These are phyloP conservation scores for Cuniculus paca DNA, from an alignment of 2,797 vertebrate species.

Conservation along the genomic window DNA sequence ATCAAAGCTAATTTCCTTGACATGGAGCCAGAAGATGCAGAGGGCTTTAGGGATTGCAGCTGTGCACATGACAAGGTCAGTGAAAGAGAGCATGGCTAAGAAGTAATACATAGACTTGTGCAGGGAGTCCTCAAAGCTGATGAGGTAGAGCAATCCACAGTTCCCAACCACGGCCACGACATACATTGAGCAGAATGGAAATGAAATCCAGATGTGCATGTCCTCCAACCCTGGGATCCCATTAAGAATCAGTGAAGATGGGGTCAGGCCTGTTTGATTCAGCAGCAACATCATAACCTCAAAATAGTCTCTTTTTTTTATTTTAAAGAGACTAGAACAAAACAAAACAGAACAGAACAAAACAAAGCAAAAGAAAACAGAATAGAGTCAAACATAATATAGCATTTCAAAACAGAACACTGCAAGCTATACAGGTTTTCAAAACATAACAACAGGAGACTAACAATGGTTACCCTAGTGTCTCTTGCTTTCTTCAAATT, in stretches of 20 bases:
- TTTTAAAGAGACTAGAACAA: too few relatives aligned
- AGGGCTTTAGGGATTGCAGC: slow-evolving; percentile 82
- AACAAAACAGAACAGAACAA: too few relatives aligned
- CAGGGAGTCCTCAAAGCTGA: background rate
- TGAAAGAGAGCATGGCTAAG: slow-evolving; percentile 43
- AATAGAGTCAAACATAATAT: too few relatives aligned
- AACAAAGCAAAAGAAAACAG: too few relatives aligned
- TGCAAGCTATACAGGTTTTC: too few relatives aligned
- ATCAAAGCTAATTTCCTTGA: slow-evolving; percentile 84
- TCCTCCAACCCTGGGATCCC: slow-evolving; percentile 50
- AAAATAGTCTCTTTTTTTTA: too few relatives aligned
- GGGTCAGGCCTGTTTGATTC: background rate
- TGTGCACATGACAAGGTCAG: slow-evolving; percentile 16
- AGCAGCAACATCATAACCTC: background rate
- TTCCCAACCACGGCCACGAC: slow-evolving; percentile 71
- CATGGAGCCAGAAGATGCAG: slow-evolving; percentile 83
- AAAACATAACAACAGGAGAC: too few relatives aligned
- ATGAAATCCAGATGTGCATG: slow-evolving; percentile 47
- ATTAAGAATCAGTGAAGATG: background rate
- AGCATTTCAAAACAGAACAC: too few relatives aligned
- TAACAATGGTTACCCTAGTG: too few relatives aligned
- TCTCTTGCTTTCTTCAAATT: too few relatives aligned
- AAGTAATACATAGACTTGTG: slow-evolving; percentile 62
- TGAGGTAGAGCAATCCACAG: slow-evolving; percentile 58
- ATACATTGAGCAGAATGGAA: slow-evolving; percentile 63